Conservation (phyloP, 2,113 vertebrate species). For the Tragelaphus buxtoni region DNA sequence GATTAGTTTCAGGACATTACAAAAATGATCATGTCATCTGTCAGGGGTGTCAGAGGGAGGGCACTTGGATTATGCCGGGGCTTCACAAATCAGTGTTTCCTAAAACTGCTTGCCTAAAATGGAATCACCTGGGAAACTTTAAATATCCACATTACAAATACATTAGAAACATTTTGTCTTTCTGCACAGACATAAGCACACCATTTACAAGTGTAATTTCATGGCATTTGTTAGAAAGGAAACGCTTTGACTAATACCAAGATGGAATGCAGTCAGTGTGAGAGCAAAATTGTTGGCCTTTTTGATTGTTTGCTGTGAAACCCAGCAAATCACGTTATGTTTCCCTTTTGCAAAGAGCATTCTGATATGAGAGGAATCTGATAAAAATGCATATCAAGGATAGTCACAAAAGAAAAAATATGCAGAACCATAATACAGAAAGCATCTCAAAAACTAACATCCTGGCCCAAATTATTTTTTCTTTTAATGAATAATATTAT, state of each 20-base stretch:
- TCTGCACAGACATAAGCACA: background rate
- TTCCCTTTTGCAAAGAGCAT: background rate
- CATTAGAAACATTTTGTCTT: background rate
- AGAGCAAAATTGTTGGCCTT: background rate
- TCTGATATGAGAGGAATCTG: background rate
- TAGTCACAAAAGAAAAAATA: background rate
- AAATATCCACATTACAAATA: background rate
- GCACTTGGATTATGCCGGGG: background rate
- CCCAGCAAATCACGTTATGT: background rate
- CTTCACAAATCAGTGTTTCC: background rate
- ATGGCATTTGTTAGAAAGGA: slow-evolving; percentile 20
- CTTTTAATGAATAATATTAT: background rate
- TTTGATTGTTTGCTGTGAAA: background rate
- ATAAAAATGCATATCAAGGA: background rate
- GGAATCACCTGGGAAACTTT: background rate
- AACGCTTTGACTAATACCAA: background rate
- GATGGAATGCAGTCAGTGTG: background rate
- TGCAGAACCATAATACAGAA: background rate
- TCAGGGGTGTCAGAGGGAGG: background rate
- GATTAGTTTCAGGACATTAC: background rate
- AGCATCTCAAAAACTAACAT: background rate
- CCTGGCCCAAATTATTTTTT: background rate
- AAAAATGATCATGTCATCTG: background rate
- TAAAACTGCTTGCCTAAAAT: background rate
- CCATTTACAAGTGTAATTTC: background rate